A percentile compares a stretch with the other conserved stretches of the same genome.
These are phyloP conservation scores for Diarsia dahlii DNA, from an alignment of 2,888 invertebrate genomes.

Conservation along the genomic window DNA sequence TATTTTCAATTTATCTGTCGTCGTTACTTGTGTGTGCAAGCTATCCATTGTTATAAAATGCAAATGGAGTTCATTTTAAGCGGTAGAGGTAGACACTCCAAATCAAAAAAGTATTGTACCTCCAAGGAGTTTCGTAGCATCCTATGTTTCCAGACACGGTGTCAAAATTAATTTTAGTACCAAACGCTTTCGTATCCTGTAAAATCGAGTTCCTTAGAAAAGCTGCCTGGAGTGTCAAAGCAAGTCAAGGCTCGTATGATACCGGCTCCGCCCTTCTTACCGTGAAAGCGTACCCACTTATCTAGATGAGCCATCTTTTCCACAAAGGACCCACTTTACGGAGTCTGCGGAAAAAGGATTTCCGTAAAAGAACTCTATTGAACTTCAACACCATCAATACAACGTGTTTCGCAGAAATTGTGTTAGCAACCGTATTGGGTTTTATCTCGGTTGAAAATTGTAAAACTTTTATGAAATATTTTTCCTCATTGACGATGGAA, in stretches of 20 bases:
- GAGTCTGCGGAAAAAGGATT: slow-evolving; percentile 74
- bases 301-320: slow-evolving; percentile 88
- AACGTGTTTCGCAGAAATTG: slow-evolving; percentile 55
- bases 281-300: slow-evolving; percentile 86
- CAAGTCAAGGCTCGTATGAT: slow-evolving; percentile 67
- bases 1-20: slow-evolving; percentile 15
- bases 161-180: slow-evolving; percentile 57
- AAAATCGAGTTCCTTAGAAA: slow-evolving; percentile 66
- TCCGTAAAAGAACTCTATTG: slow-evolving; percentile 76
- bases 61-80: slow-evolving; percentile 46
- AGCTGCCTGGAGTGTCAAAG: slow-evolving; percentile 63
- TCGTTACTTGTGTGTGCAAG: not conserved
- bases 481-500: slow-evolving; percentile 17
- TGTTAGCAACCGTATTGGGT: slow-evolving; percentile 51
- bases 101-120: slow-evolving; percentile 3
- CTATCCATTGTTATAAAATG: slow-evolving; percentile 46
- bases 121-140: not conserved
- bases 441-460: slow-evolving; percentile 25
- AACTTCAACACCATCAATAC: slow-evolving; percentile 66
- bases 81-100: not conserved
- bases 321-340: slow-evolving; percentile 78
- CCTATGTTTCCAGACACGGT: slow-evolving; percentile 9
- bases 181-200: slow-evolving; percentile 47
- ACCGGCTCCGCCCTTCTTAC: slow-evolving; percentile 64
- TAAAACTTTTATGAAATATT: slow-evolving; percentile 17